Conservation (phyloP, 2,113 vertebrate species). For the Paratilapia polleni region DNA sequence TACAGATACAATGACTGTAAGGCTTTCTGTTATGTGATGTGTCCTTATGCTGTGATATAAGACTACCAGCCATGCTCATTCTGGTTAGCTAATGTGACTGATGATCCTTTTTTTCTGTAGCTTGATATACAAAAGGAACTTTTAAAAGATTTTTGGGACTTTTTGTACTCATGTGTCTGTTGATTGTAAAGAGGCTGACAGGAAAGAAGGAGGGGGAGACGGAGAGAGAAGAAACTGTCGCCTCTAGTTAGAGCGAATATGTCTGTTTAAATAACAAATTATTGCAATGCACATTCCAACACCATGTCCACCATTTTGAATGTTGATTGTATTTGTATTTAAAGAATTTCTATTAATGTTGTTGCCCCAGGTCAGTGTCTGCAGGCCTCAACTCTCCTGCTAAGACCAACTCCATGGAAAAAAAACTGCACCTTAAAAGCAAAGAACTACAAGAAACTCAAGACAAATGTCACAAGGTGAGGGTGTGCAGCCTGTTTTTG, state of each 20-base stretch:
- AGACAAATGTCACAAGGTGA: slow-evolving; percentile 99
- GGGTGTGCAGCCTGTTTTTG: slow-evolving; percentile 1
- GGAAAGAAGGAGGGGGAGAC: not conserved
- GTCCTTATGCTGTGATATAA: slow-evolving; percentile 10
- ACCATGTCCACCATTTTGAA: not conserved
- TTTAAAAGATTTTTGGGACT: not conserved
- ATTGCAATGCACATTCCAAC: not conserved
- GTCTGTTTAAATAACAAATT: not conserved
- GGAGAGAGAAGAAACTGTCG: not conserved
- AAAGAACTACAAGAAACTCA: slow-evolving; percentile 97
- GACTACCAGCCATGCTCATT: not conserved
- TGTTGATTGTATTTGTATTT: not conserved
- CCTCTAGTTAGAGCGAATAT: not conserved
- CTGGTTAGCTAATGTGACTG: not conserved
- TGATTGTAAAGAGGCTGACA: not conserved
- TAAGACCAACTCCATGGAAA: slow-evolving; percentile 99
- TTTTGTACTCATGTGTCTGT: not conserved
- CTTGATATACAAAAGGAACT: not conserved
- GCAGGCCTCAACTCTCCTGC: slow-evolving; percentile 95
- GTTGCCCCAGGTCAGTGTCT: slow-evolving; percentile 85
- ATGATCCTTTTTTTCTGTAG: not conserved
- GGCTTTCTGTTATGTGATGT: not conserved
- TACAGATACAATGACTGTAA: slow-evolving; percentile 3
- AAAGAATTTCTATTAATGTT: not conserved
- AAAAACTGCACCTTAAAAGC: slow-evolving; percentile 95